A percentile compares a stretch with the other conserved stretches of the same genome.
Conservation (phyloP, 2,113 vertebrate species). For the Gambusia affinis region DNA sequence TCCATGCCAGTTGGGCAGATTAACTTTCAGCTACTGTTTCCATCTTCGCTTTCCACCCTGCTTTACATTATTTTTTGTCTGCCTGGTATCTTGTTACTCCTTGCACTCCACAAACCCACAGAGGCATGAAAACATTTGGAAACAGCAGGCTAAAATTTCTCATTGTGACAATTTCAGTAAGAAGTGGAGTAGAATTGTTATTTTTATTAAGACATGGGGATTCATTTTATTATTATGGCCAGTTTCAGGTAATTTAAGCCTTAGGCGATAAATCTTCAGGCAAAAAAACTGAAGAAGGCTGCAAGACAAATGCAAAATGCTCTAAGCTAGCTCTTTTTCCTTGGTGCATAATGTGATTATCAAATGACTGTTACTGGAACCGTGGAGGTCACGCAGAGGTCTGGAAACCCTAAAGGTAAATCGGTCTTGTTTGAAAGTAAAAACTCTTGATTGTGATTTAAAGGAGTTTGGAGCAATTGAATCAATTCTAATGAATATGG, state of each 20-base stretch:
- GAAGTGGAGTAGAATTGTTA: neutral
- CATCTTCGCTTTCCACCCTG: conserved; percentile 17
- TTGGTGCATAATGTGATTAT: neutral
- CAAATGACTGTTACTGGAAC: neutral
- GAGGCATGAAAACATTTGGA: neutral
- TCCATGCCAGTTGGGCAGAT: conserved; percentile 47
- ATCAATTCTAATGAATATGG: no score
- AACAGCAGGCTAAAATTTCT: neutral
- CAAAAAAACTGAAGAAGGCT: neutral
- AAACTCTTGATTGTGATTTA: neutral
- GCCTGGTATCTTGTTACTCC: conserved; percentile 6
- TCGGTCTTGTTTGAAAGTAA: neutral
- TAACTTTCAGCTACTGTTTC: conserved; percentile 63
- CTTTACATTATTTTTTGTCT: conserved; percentile 16
- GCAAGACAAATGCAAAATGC: neutral
- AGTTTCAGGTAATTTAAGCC: neutral
- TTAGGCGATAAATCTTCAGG: neutral
- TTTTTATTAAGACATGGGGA: neutral
- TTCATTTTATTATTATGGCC: neutral
- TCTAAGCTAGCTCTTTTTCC: neutral
- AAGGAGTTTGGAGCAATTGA: neutral
- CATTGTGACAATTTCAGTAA: neutral
- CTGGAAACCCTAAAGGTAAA: neutral
- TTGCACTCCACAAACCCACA: neutral
- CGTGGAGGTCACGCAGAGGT: neutral